Evolutionary conservation across 1,140 invertebrate genomes (phyloP), one percentile per base, ranked within the genome.

Genomic region (Leptinotarsa defecta): DNA sequence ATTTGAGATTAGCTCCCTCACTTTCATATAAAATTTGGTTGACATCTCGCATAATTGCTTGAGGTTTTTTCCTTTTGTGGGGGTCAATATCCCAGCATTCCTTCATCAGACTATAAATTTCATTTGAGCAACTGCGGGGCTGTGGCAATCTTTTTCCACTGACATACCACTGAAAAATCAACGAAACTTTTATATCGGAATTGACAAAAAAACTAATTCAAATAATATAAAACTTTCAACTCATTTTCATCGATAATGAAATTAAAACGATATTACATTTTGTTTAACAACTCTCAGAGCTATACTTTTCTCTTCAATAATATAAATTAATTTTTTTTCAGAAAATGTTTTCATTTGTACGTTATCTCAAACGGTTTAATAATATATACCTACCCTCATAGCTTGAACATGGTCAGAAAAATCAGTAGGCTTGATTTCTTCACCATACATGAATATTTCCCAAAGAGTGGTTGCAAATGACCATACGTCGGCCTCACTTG

Each of bases 401-500:
- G 77, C 74, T 74, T 84, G 79, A 4, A 79, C 24, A 43, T 83
- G 78, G 34, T 43, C 34, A 43, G 34, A 43, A 75, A 27, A 20
- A 22, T 82, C 78, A 19, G 49, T 78, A 17, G 69, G 13, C 80
- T 48, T 83, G 3, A 89, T 87, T 1, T 87, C 83, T 74, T 88
- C 85, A 48, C 94, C 95, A 81, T 90, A 92, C 0, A 93, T 92
- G 87, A 96, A 97, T 76, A 97, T 94, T 86, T 97, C 93, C 93
- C 95, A 96, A 13, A 96, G 81, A 13, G 95, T 96, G 19, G 95
- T 97, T 2, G 93, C 94, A 80, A 95, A 91, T 17, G 95, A 94
- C 94, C 95, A 97, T 22, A 96, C 90, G 83, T 97, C 95, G 34
- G 93, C 92, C 27, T 89, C 87, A 0, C 88, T 86, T 8, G 82